Evolutionary conservation across 2,888 invertebrate species (phyloP).

Genomic region (Polietes domitor): DNA sequence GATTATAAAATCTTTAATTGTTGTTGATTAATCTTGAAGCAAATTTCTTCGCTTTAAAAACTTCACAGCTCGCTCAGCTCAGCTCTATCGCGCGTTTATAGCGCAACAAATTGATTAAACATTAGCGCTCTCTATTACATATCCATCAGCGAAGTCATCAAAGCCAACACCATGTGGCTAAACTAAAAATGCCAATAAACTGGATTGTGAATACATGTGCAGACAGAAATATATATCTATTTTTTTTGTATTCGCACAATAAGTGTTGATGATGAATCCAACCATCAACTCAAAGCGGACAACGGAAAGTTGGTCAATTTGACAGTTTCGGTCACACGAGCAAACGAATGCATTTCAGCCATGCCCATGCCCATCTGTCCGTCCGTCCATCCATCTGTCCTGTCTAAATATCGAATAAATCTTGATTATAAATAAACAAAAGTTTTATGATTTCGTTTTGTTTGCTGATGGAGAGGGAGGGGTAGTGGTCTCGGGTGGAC

Average conservation of each 20-base stretch:
- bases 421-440: background rate
- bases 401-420: background rate
- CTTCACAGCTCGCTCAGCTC: too few species aligned
- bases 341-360: background rate
- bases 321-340: background rate
- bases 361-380: too few species aligned
- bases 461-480: too few species aligned
- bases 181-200: background rate
- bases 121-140: background rate
- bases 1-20: too few species aligned
- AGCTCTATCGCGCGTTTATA: background rate
- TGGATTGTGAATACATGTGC: background rate
- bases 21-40: too few species aligned
- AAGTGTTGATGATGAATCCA: too few species aligned
- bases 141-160: background rate
- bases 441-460: background rate
- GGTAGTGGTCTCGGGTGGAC: too few species aligned
- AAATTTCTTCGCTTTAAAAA: too few species aligned
- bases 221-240: too few species aligned
- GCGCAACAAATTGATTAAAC: background rate
- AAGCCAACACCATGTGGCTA: background rate
- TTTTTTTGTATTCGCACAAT: too few species aligned
- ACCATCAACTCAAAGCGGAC: background rate
- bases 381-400: too few species aligned
- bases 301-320: conserved; percentile 6